phyloP scores from a whole-genome alignment of 2,797 vertebrate genomes.

The Peromyscus aztecus region DNA sequence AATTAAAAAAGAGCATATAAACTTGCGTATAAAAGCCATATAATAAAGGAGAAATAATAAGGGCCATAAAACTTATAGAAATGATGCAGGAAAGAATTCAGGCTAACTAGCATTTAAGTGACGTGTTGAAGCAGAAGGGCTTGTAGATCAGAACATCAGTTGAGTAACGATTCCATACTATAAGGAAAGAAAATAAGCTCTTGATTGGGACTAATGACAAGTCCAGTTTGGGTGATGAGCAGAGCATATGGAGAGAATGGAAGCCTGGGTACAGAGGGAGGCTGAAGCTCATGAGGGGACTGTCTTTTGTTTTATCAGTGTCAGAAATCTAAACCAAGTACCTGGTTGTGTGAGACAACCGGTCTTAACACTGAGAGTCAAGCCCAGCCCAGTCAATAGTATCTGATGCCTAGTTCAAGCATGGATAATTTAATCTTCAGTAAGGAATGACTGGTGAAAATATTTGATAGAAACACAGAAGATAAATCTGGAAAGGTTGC shows the following conservation, averaged over 20 bases:
- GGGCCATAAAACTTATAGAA: background rate
- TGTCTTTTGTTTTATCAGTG: background rate
- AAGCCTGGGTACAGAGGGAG: background rate
- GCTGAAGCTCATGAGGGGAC: background rate
- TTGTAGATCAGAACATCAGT: background rate
- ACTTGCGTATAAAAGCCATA: slow-evolving; percentile 21
- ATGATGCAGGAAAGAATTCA: background rate
- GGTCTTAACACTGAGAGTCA: background rate
- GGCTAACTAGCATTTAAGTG: background rate
- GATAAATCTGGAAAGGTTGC: background rate
- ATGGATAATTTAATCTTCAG: background rate
- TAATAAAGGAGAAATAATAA: slow-evolving; percentile 46
- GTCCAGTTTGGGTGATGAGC: background rate
- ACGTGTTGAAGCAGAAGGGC: background rate
- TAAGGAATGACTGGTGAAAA: background rate
- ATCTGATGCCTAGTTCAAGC: background rate
- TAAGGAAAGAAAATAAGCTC: background rate
- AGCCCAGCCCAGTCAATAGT: background rate
- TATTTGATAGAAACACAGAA: background rate
- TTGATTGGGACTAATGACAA: background rate
- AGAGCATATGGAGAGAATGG: background rate
- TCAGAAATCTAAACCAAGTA: background rate
- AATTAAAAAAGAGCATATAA: slow-evolving; percentile 5
- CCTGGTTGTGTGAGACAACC: background rate
- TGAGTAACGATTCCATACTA: background rate